Conservation (phyloP, 2,888 invertebrate species). For the Villa cingulata region DNA sequence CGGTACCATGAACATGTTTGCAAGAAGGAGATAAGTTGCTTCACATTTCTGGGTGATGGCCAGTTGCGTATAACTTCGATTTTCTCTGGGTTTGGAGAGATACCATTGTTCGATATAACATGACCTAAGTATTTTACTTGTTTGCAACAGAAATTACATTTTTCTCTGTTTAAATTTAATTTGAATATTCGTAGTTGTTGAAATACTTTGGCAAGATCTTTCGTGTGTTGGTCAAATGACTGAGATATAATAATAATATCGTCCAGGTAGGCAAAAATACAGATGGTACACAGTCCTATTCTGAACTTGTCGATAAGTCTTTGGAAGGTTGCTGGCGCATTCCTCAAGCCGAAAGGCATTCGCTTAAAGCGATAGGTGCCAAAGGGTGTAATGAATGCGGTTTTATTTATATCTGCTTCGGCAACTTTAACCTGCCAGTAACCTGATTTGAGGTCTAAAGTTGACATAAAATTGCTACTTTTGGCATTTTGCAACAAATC, state of each 20-base stretch:
- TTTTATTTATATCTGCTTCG: conserved; percentile 17
- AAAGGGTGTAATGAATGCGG: conserved; percentile 21
- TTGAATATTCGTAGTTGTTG: conserved; percentile 15
- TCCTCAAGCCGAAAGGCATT: conserved; percentile 21
- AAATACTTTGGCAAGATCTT: conserved; percentile 18
- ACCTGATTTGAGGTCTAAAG: too few relatives aligned
- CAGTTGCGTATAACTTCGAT: too few relatives aligned
- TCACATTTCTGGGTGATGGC: too few relatives aligned
- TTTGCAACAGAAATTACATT: conserved; percentile 9
- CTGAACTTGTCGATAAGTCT: conserved; percentile 17
- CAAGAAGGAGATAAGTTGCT: too few relatives aligned
- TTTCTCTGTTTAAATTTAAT: conserved; percentile 17
- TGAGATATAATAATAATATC: conserved; percentile 17
- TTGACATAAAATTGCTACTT: too few relatives aligned
- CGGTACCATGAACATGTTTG: too few relatives aligned
- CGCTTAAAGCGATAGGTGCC: conserved; percentile 19
- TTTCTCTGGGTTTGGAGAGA: conserved; percentile 18
- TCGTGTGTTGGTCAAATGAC: conserved; percentile 15
- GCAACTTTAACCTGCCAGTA: too few relatives aligned
- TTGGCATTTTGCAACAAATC: too few relatives aligned
- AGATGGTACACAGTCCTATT: conserved; percentile 8
- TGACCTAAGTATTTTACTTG: conserved; percentile 19
- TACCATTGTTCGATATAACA: conserved; percentile 17
- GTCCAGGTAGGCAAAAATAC: conserved; percentile 17
- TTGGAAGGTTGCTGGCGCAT: conserved; percentile 19